Base-by-base conservation (phyloP, 2,113 vertebrate species). In the Astatoreochromis straeleni region DNA sequence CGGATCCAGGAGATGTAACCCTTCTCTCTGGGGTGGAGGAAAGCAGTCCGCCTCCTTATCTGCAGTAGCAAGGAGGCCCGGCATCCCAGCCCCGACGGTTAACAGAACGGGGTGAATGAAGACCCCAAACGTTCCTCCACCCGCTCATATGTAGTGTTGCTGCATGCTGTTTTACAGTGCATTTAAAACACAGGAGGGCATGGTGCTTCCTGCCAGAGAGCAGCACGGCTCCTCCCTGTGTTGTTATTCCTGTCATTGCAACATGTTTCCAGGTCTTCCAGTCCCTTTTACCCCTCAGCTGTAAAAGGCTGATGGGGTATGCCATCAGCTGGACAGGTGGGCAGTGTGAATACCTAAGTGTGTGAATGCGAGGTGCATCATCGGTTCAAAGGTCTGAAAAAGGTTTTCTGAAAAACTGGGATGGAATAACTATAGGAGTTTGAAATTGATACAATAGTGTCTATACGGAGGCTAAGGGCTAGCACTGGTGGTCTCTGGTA, bases 221-320 rank as follows among this genome's bases (percentile, higher is more conserved):
- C 21, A 55, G 53, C 21, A 55, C 21, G 6, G 53, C 53, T 55
- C 21, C 21, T 83, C 81, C 88, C 49, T 80, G 92, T 93, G 88
- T 86, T 91, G 87, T 96, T 82, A 91, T 94, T 93, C 16, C n/a
- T 12, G 19, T 68, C 47, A 54, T 9, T 54, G 45, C n/a, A 33
- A 13, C 45, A 79, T 70, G 29, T 54, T 54, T 54, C 53, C 29
- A 19, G 16, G 31, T 5, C 31, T 33, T 63, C 16, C 29, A 33
- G 14, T 17, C 16, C 9, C 5, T 31, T 31, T 17, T 53, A n/a
- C 51, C 51, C 51, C 51, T 53, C 51, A n/a, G 51, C 51, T 21
- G 51, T 21, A 53, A 53, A 53, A 60, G 26, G 8, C 14, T 60
- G 57, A 17, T 60, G 57, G 57, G 26, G 57, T 60, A 33, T 60